Evolutionary conservation across 2,888 invertebrate genomes (phyloP), one percentile per base, ranked within the genome.

Genomic region (Mythimna ferrago): DNA sequence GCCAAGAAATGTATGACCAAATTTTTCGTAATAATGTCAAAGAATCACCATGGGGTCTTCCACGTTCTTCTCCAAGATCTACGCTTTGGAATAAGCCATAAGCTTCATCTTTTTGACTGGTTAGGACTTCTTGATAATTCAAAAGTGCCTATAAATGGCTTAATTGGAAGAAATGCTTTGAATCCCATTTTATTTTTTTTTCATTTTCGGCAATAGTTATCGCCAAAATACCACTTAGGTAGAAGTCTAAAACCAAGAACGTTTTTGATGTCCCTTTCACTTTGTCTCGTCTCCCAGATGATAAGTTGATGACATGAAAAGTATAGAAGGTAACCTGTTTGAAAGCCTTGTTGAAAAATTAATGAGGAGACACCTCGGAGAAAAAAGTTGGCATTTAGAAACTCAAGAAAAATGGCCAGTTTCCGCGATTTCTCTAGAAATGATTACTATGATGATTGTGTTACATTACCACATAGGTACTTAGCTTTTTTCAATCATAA

Each of bases 181-280:
- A 26, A 26, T 26, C 26, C 26, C 26, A 26, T 26, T 26, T 26
- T n/a, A n/a, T n/a, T 26, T 26, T 26, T 26, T 26, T 26, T 2
- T 26, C 26, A 26, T 26, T 57, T 32, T 57, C 16, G 2, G 16
- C 6, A 32, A 32, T 7, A 2, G 7, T 16, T 32, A 32, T 57
- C 11, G 11, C 7, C 14, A 16, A 14, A 16, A 32, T 26, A 6
- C 32, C 32, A 16, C 6, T 6, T 6, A 26, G 14, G 6, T 44
- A 44, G 10, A 41, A 41, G 7, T 48, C 14, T 48, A 48, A 48
- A 9, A 7, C 19, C 19, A 16, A 65, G 72, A 61, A 57, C 69
- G 35, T 77, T 81, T 82, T 77, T 82, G 63, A 80, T 66, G 75
- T 76, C 35, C 85, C 82, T 86, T 86, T 85, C 86, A 81, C 83